Percentiles rank a stretch among this genome's conserved stretches.
Conservation (phyloP, 2,113 vertebrate genomes). For the Nipponia nippon region DNA sequence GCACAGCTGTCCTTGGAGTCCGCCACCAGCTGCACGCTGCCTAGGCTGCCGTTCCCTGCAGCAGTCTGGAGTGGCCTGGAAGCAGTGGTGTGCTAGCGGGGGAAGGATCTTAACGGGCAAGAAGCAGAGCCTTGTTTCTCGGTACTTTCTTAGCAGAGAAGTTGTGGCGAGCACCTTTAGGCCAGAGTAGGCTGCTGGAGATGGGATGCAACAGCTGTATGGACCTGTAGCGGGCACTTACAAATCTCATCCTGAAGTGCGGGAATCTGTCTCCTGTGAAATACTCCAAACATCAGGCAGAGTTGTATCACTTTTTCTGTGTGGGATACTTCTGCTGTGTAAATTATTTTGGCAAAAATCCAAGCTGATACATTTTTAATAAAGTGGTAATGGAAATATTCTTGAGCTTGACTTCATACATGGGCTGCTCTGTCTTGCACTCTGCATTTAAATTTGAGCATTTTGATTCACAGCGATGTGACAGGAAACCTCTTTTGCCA, state of each 20-base stretch:
- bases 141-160: neutral
- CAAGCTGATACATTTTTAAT: neutral
- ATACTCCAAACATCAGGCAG: neutral
- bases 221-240: neutral
- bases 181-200: neutral
- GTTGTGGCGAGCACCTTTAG: neutral
- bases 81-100: neutral
- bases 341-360: neutral
- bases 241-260: fast-evolving
- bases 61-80: neutral
- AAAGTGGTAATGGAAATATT: neutral
- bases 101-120: neutral
- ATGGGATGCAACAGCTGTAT: neutral
- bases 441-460: neutral
- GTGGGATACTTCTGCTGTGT: neutral
- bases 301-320: neutral
- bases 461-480: neutral
- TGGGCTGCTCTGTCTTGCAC: neutral
- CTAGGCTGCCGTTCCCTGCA: fast-evolving
- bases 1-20: neutral
- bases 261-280: neutral
- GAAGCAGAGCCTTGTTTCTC: neutral
- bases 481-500: neutral
- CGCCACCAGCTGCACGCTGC: neutral
- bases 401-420: neutral